These are phyloP conservation scores for Diprion similis DNA, from an alignment of 1,140 invertebrate genomes.

Conservation along the genomic window DNA sequence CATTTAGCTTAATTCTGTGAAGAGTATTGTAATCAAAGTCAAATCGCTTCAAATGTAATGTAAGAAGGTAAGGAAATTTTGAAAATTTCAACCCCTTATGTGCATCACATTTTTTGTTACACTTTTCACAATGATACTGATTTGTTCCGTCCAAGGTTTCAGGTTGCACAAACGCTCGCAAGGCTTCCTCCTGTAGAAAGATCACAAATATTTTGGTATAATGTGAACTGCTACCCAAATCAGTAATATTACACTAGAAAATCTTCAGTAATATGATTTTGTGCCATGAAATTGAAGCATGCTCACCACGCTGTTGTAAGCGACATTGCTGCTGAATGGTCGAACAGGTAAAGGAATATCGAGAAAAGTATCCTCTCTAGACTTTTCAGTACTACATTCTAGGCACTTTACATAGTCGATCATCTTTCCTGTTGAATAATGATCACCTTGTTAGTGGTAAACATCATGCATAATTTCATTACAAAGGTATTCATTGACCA, in stretches of 20 bases:
- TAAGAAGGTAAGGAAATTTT: slow-evolving; percentile 88
- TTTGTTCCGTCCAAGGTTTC: slow-evolving; percentile 88
- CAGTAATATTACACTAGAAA: not conserved
- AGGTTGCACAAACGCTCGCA: slow-evolving; percentile 85
- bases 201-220: slow-evolving; percentile 16
- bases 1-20: slow-evolving; percentile 90
- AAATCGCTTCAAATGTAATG: slow-evolving; percentile 89
- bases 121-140: slow-evolving; percentile 90
- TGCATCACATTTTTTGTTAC: slow-evolving; percentile 89
- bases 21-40: slow-evolving; percentile 90
- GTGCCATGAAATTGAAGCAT: not conserved
- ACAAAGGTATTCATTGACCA: slow-evolving; percentile 21
- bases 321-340: slow-evolving; percentile 80
- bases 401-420: slow-evolving; percentile 93
- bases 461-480: slow-evolving; percentile 13
- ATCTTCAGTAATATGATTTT: not conserved
- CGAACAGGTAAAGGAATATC: slow-evolving; percentile 90
- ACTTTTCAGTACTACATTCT: slow-evolving; percentile 86
- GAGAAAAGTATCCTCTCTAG: slow-evolving; percentile 83
- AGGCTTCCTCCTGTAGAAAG: slow-evolving; percentile 76
- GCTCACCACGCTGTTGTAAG: slow-evolving; percentile 82
- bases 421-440: slow-evolving; percentile 76
- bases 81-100: slow-evolving; percentile 92
- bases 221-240: slow-evolving; percentile 12
- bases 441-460: not conserved